Percentiles rank a stretch among this genome's conserved stretches.
Evolutionary conservation across 2,888 invertebrate species (phyloP).

Genomic region (Hermaeophaga mercurialis): DNA sequence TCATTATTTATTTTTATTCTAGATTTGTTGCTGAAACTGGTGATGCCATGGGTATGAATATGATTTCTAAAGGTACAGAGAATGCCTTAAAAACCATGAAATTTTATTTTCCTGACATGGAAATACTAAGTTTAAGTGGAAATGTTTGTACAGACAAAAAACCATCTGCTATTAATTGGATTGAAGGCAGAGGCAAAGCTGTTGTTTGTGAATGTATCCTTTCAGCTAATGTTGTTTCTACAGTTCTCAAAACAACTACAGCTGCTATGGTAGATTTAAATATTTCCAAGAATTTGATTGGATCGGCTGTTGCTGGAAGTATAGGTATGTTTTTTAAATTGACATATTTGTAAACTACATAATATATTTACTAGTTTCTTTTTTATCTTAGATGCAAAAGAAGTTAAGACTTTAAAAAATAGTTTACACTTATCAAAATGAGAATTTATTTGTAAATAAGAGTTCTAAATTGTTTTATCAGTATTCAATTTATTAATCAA

Average conservation of each 20-base stretch:
- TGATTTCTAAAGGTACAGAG: slow-evolving; percentile 96
- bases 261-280: slow-evolving; percentile 85
- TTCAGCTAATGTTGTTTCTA: slow-evolving; percentile 71
- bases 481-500: no score
- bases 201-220: slow-evolving; percentile 92
- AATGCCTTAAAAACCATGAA: slow-evolving; percentile 77
- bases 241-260: slow-evolving; percentile 83
- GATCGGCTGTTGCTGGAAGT: slow-evolving; percentile 92
- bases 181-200: slow-evolving; percentile 86
- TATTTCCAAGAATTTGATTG: slow-evolving; percentile 89
- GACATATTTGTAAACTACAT: not conserved
- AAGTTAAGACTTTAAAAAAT: no score
- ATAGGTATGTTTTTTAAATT: slow-evolving; percentile 65
- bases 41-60: slow-evolving; percentile 99
- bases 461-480: no score
- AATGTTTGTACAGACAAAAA: slow-evolving; percentile 98
- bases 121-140: slow-evolving; percentile 89
- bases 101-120: slow-evolving; percentile 81
- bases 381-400: no score
- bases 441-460: no score
- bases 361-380: no score
- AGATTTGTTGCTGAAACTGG: slow-evolving; percentile 69
- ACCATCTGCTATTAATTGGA: slow-evolving; percentile 95
- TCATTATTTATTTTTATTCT: no score
- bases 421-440: no score